Evolutionary conservation across 2,113 vertebrate genomes (phyloP).

Genomic region (Etheostoma spectabile): DNA sequence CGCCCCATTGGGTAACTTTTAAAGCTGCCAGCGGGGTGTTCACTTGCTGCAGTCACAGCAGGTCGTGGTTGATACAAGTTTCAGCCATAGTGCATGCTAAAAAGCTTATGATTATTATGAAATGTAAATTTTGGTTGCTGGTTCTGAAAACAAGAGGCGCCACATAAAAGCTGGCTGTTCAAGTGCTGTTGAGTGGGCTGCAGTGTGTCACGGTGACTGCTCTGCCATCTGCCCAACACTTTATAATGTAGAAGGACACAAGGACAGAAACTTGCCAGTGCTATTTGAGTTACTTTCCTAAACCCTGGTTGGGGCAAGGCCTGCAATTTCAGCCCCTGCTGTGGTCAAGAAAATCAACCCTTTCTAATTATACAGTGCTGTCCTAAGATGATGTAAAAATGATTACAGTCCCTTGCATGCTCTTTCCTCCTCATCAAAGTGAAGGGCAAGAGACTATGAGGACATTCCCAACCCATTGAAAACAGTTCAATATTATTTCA

Average conservation of each 20-base stretch:
- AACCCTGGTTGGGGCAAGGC: conserved; percentile 71
- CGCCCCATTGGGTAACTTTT: neutral
- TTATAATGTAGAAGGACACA: conserved; percentile 66
- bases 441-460: conserved; percentile 66
- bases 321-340: conserved; percentile 83
- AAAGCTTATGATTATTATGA: conserved; percentile 75
- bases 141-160: conserved; percentile 75
- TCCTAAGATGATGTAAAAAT: conserved; percentile 81
- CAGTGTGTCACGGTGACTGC: conserved; percentile 64
- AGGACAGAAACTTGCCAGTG: conserved; percentile 69
- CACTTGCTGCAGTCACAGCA: conserved; percentile 38
- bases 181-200: conserved; percentile 64
- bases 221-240: conserved; percentile 74
- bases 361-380: conserved; percentile 83
- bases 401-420: conserved; percentile 79
- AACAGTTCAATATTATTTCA: conserved; percentile 74
- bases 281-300: conserved; percentile 80
- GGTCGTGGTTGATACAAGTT: conserved; percentile 57
- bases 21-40: conserved; percentile 21
- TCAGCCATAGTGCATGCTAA: conserved; percentile 66
- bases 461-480: conserved; percentile 68
- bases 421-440: conserved; percentile 80
- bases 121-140: conserved; percentile 79
- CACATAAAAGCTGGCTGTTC: conserved; percentile 77
- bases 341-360: conserved; percentile 82